These are phyloP conservation scores for Pachypeltis micranthus DNA, from an alignment of 1,140 invertebrate genomes.

Conservation along the genomic window DNA sequence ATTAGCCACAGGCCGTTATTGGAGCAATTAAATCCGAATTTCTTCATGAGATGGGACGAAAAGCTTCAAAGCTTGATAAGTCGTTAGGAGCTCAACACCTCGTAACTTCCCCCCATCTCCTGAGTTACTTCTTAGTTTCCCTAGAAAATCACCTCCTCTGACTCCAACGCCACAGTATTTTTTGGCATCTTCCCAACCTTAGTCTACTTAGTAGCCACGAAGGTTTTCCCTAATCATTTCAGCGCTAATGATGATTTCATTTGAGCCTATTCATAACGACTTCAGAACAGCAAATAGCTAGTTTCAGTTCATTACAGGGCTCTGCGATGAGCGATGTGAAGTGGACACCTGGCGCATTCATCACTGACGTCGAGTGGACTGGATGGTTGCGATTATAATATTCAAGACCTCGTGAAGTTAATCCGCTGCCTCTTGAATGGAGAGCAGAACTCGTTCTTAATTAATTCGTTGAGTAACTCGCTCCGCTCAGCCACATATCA, in stretches of 20 bases:
- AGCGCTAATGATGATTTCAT: not conserved
- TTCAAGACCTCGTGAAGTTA: no score
- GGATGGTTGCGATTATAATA: no score
- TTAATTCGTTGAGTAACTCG: no score
- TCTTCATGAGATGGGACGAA: not conserved
- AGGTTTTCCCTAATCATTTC: not conserved
- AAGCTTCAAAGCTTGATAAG: not conserved
- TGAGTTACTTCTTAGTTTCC: not conserved
- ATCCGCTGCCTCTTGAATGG: no score
- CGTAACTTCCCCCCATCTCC: no score
- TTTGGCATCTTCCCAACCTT: not conserved
- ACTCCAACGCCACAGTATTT: not conserved
- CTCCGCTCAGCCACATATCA: no score
- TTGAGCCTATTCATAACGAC: conserved; percentile 4
- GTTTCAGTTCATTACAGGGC: no score
- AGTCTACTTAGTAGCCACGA: not conserved
- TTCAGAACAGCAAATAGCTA: conserved; percentile 1
- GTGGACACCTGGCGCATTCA: no score
- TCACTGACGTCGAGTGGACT: no score
- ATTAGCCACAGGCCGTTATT: no score
- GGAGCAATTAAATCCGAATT: conserved; percentile 6
- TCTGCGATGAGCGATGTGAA: no score
- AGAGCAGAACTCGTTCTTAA: no score
- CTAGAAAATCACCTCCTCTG: not conserved
- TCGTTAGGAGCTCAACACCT: conserved; percentile 4